Conservation (phyloP, 2,113 vertebrate genomes). For the Leptobrachium leishanense region DNA sequence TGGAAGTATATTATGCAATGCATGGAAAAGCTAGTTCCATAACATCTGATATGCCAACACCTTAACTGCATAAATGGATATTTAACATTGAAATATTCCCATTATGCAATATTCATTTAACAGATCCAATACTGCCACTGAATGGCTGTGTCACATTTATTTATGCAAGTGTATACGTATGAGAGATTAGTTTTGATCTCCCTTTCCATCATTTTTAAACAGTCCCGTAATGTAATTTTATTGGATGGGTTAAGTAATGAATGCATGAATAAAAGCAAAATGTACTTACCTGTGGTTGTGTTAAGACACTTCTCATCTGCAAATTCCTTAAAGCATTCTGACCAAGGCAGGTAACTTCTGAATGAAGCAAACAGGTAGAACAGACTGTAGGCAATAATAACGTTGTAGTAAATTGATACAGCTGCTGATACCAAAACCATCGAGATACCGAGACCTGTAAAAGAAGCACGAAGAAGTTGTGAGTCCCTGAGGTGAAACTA, state of each 20-base stretch:
- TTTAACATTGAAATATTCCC: too few species aligned
- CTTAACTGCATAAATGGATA: too few species aligned
- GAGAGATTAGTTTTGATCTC: too few species aligned
- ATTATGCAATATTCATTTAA: too few species aligned
- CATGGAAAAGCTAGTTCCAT: too few species aligned
- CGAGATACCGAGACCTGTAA: slow-evolving; percentile 68
- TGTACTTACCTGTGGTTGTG: slow-evolving; percentile 54
- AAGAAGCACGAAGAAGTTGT: slow-evolving; percentile 28
- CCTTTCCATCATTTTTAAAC: too few species aligned
- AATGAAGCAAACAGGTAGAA: slow-evolving; percentile 79
- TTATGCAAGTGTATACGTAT: too few species aligned
- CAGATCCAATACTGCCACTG: too few species aligned
- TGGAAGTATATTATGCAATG: too few species aligned
- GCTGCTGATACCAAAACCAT: slow-evolving; percentile 66
- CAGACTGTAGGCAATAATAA: slow-evolving; percentile 73
- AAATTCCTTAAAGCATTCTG: slow-evolving; percentile 54
- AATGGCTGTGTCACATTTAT: too few species aligned
- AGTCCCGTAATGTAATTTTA: neutral
- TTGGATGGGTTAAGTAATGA: neutral
- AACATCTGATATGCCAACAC: too few species aligned
- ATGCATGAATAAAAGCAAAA: neutral
- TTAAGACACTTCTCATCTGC: slow-evolving; percentile 59
- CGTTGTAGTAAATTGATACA: slow-evolving; percentile 71
- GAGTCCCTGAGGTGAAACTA: too few species aligned
- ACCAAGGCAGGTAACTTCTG: slow-evolving; percentile 73